Base-by-base conservation (phyloP, 2,797 vertebrate genomes). In the Mergus octosetaceus region DNA sequence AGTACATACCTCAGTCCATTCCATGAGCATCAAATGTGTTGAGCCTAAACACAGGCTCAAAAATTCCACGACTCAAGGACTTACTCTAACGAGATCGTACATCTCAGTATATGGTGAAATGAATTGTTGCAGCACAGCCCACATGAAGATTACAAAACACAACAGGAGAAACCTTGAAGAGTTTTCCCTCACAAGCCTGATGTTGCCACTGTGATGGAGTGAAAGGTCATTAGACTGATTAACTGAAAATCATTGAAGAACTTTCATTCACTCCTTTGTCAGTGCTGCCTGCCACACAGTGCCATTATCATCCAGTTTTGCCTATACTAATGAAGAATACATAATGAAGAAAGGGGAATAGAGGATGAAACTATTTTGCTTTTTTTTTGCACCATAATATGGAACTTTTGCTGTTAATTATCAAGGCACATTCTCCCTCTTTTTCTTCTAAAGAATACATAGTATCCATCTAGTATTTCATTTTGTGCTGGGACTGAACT, bases 181-280 rank as follows among this genome's bases (percentile, higher is more conserved):
- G 61, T 45, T 87, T 74, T 75, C 38, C 58, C 11, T 86, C 32
- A 24, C 34, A 54, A 78, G 21, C 13, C 30, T 78, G 30, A 71
- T 38, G 49, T 11, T 81, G 39, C 28, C 71, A 62, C 41, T 72
- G 32, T 4, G 0, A 38, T 8, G 22, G 49, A 84, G 20, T 84
- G 69, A 73, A 83, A 91, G 69, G 30, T 86, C 85, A 87, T 90
- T 72, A 74, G 53, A 71, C 19, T 71, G 74, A 87, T 62, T 39
- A 93, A 72, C 10, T 54, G 77, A 68, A 88, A 90, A 86, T 86
- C 73, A 77, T 3, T 93, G 71, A 79, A 60, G 79, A 92, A 69
- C 74, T 65, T 69, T 21, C 77, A 57, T 39, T 74, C 0, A 1
- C 66, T 86, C 16, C 56, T 32, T 24, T 76, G 73, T 78, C 71